These are phyloP conservation scores for Scomber scombrus DNA, from an alignment of 2,113 vertebrate genomes.

Conservation along the genomic window DNA sequence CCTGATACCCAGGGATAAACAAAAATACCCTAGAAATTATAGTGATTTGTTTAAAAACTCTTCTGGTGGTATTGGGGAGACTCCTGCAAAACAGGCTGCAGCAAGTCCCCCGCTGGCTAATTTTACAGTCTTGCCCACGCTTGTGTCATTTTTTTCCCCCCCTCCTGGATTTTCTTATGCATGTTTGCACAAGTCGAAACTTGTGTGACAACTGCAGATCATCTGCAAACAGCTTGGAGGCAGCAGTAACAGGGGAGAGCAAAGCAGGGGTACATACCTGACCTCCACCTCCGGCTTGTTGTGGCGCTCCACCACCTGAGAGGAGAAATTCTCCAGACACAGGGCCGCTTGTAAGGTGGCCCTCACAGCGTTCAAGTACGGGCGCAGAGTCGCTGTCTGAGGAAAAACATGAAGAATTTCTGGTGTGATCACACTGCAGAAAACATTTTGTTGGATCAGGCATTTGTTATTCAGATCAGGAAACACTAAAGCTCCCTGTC, in stretches of 20 bases:
- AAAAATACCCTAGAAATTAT: too few species aligned
- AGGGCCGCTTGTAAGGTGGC: slow-evolving; percentile 97
- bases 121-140: slow-evolving; percentile 34
- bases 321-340: slow-evolving; percentile 99
- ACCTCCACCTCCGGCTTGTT: slow-evolving; percentile 99
- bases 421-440: background rate
- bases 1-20: too few species aligned
- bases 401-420: background rate
- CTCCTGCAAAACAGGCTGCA: background rate
- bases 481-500: background rate
- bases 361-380: slow-evolving; percentile 96
- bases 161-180: slow-evolving; percentile 29
- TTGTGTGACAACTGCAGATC: slow-evolving; percentile 30
- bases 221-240: slow-evolving; percentile 33
- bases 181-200: slow-evolving; percentile 60
- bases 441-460: background rate
- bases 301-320: slow-evolving; percentile 98
- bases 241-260: slow-evolving; percentile 15
- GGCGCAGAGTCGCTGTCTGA: slow-evolving; percentile 97
- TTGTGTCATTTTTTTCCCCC: slow-evolving; percentile 28
- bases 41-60: background rate
- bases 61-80: background rate
- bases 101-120: slow-evolving; percentile 9
- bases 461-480: slow-evolving; percentile 6
- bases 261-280: slow-evolving; percentile 85